phyloP scores from a whole-genome alignment of 2,797 vertebrate species.

The Pitangus sulphuratus region DNA sequence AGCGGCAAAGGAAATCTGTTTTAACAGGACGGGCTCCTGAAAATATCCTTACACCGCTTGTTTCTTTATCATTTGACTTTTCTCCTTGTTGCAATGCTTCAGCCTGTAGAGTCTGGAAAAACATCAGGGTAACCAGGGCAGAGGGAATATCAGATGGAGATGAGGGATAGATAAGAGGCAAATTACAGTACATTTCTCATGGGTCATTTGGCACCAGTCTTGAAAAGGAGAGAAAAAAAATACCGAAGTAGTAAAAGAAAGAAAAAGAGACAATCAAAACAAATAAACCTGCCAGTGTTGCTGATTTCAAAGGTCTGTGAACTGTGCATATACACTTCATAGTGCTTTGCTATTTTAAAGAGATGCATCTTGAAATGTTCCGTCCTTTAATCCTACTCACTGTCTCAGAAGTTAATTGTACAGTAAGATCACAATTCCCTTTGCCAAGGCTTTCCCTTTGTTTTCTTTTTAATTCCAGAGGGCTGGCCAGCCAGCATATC shows the following conservation, averaged over 20 bases:
- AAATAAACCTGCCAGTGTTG: slow-evolving; percentile 66
- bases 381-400: slow-evolving; percentile 36
- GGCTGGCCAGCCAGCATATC: not conserved
- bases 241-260: slow-evolving; percentile 51
- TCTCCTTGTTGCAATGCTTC: slow-evolving; percentile 49
- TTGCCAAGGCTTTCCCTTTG: slow-evolving; percentile 40
- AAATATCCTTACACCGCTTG: not conserved
- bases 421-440: slow-evolving; percentile 28
- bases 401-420: slow-evolving; percentile 40
- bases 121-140: slow-evolving; percentile 72
- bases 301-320: slow-evolving; percentile 54
- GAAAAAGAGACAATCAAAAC: slow-evolving; percentile 52
- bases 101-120: slow-evolving; percentile 62
- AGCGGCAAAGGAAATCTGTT: not conserved
- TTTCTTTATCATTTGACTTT: slow-evolving; percentile 54
- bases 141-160: slow-evolving; percentile 70
- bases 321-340: slow-evolving; percentile 21
- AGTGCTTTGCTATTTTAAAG: slow-evolving; percentile 5
- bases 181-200: slow-evolving; percentile 66
- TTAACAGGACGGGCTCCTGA: not conserved
- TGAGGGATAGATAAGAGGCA: slow-evolving; percentile 64
- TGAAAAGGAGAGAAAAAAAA: slow-evolving; percentile 37
- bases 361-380: slow-evolving; percentile 33
- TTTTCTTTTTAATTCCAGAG: not conserved
- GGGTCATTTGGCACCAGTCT: slow-evolving; percentile 66